phyloP scores from a whole-genome alignment of 2,888 invertebrate species.

The Caenorhabditis sp. region DNA sequence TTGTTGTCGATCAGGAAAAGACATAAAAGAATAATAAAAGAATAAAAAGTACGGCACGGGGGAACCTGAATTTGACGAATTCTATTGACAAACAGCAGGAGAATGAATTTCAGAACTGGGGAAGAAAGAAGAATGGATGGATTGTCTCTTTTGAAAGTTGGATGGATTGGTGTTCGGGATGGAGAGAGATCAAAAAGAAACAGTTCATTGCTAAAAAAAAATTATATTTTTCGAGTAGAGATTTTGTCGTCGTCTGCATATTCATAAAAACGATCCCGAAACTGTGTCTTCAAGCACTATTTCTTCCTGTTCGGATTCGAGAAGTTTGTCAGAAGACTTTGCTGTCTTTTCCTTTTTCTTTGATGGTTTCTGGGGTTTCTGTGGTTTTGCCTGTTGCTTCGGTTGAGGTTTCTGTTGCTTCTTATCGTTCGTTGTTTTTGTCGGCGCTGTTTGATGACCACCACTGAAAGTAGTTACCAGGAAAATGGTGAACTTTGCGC shows the following conservation, averaged over 20 bases:
- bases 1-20: conserved; percentile 24
- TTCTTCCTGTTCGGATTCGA: too few relatives aligned
- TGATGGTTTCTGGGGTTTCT: too few relatives aligned
- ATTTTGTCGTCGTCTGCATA: not conserved
- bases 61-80: conserved; percentile 62
- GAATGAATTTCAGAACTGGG: conserved; percentile 12
- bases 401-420: not conserved
- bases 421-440: not conserved
- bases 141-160: not conserved
- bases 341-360: too few relatives aligned
- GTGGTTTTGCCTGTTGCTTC: not conserved
- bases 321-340: too few relatives aligned
- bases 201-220: not conserved
- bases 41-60: not conserved
- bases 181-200: not conserved
- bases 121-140: not conserved
- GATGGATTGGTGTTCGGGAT: not conserved
- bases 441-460: not conserved
- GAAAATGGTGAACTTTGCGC: too few relatives aligned
- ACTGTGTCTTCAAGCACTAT: not conserved
- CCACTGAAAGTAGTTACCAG: not conserved
- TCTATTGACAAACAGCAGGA: conserved; percentile 43
- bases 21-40: conserved; percentile 16
- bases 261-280: not conserved
- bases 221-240: not conserved